Evolutionary conservation across 2,888 invertebrate species (phyloP).

Genomic region (Unio delphinus): DNA sequence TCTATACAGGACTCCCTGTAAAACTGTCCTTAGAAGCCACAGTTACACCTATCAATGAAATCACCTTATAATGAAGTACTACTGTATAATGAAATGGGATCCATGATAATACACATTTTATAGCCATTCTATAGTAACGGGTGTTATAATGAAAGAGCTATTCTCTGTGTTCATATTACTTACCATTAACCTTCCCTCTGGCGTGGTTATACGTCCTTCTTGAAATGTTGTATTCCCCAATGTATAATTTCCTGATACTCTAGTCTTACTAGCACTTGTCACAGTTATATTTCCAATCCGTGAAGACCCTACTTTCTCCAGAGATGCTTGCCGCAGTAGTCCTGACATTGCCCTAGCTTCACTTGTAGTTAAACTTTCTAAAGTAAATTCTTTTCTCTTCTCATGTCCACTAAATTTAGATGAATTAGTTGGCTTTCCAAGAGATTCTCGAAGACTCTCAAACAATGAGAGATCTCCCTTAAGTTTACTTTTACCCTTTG

Average conservation of each 20-base stretch:
- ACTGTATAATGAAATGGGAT: too few species aligned
- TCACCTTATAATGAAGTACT: too few species aligned
- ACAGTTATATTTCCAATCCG: conserved; percentile 63
- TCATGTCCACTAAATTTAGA: conserved; percentile 53
- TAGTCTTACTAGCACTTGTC: conserved; percentile 64
- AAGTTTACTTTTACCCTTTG: conserved; percentile 43
- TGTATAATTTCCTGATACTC: conserved; percentile 58
- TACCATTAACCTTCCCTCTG: conserved; percentile 64
- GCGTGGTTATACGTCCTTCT: conserved; percentile 59
- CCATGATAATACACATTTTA: too few species aligned
- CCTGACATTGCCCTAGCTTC: conserved; percentile 69
- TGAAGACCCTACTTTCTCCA: conserved; percentile 67
- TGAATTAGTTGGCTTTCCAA: conserved; percentile 56
- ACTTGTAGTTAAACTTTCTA: conserved; percentile 66
- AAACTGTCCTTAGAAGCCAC: too few species aligned
- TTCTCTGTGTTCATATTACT: conserved; percentile 12
- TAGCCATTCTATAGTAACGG: too few species aligned
- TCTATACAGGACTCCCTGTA: too few species aligned
- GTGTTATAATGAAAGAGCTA: too few species aligned
- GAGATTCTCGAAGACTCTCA: conserved; percentile 49
- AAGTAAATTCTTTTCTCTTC: conserved; percentile 60
- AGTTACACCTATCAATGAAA: too few species aligned
- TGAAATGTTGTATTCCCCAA: conserved; percentile 49
- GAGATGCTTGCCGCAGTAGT: conserved; percentile 64
- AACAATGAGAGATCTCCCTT: conserved; percentile 35